Base-by-base conservation (phyloP, 30 jellyfish, hydroid and myxozoan species). In the Turritopsis dohrnii region DNA sequence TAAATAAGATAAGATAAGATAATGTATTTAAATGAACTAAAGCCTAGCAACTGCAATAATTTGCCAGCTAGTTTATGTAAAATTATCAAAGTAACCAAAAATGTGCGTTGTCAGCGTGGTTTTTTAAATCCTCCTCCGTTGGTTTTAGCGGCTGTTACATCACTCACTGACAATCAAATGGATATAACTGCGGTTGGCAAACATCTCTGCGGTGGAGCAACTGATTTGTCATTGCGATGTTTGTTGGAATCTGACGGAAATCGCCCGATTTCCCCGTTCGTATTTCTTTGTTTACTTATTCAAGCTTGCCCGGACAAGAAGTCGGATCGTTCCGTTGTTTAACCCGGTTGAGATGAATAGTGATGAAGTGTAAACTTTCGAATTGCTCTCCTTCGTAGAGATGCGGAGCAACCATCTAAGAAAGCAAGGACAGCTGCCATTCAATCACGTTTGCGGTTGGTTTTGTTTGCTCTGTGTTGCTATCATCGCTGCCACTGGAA, bases 181-280 rank as follows among this genome's bases (percentile, higher is more conserved):
- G 52, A 65, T 5, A 66, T 88, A 1, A 95, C 83, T 74, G 96
- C 89, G 7, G 72, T 88, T 83, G 98, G 98, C 52, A 93, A 93
- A 76, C 98, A 93, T 81, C 86, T 93, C 16, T 93, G 98, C 74
- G 98, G 98, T 20, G 96, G 88, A 41, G 98, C 98, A 23, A 93
- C 98, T n/a, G 98, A 93, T 86, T 81, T 88, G 52, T 84, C 98
- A 7, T 83, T 93, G 28, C 82, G 96, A 81, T 93, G 98, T 82
- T 84, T 93, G 23, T 52, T 82, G 26, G 85, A 82, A 17, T 13
- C 3, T 74, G 54, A 74, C 17, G 77, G 19, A 69, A 69, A 19
- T n/a, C 31, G 30, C 9, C 0, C 77, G 16, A 41, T 5, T 41
- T 5, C 60, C 60, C 60, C 5, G 60, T 41, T 13, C 60, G 60